Conservation (phyloP, 2,113 vertebrate species). For the Grus americana region DNA sequence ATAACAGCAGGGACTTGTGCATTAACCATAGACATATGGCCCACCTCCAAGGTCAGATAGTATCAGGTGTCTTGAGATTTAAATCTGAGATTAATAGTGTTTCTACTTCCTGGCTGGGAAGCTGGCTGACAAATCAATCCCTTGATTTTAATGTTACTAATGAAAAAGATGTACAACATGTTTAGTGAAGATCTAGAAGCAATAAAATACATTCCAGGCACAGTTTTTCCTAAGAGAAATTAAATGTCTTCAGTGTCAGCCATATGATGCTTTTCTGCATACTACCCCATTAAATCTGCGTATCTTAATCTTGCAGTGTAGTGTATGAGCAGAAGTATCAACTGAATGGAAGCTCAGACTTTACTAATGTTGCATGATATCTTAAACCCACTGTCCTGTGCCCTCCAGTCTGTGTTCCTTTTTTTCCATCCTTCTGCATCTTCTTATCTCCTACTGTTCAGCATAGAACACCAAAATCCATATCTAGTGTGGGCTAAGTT, state of each 20-base stretch:
- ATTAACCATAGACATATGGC: not conserved
- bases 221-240: not conserved
- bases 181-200: not conserved
- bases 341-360: not conserved
- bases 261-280: not conserved
- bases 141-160: not conserved
- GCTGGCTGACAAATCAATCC: not conserved
- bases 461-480: not conserved
- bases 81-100: not conserved
- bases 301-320: not conserved
- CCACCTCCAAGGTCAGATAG: not conserved
- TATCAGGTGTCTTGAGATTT: not conserved
- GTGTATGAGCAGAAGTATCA: not conserved
- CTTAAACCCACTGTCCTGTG: not conserved
- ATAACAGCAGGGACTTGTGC: not conserved
- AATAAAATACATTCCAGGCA: not conserved
- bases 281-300: not conserved
- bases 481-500: not conserved
- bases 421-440: not conserved
- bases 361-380: not conserved
- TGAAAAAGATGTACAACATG: not conserved
- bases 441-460: not conserved
- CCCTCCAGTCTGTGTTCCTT: not conserved
- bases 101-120: not conserved
- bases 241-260: not conserved